Evolutionary conservation across 2,888 invertebrate genomes (phyloP).

Genomic region (Drosophila merina): DNA sequence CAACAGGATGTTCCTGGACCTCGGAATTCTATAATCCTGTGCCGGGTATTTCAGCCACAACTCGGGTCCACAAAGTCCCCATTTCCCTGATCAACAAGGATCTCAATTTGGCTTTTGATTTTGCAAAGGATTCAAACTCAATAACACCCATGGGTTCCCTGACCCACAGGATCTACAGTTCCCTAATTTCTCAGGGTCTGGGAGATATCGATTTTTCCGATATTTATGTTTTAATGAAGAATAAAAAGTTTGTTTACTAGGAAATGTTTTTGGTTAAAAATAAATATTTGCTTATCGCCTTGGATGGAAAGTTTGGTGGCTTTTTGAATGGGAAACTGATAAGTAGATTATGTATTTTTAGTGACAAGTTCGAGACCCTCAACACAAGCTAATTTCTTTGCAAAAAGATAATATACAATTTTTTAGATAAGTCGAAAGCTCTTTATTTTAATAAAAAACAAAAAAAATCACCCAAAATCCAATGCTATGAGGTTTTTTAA

Average conservation of each 20-base stretch:
- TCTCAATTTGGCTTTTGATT: slow-evolving; percentile 94
- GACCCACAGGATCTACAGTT: slow-evolving; percentile 95
- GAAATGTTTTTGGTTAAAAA: slow-evolving; percentile 17
- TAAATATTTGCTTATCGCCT: slow-evolving; percentile 17
- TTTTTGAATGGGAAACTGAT: slow-evolving; percentile 40
- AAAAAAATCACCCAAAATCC: slow-evolving; percentile 31
- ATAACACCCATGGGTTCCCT: slow-evolving; percentile 94
- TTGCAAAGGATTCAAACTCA: slow-evolving; percentile 90
- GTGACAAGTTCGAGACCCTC: background rate
- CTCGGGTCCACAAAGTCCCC: slow-evolving; percentile 94
- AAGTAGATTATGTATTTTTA: slow-evolving; percentile 29
- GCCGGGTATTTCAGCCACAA: slow-evolving; percentile 93
- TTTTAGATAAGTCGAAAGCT: slow-evolving; percentile 44
- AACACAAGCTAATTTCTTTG: background rate
- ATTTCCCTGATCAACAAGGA: slow-evolving; percentile 96
- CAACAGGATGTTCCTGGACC: slow-evolving; percentile 97
- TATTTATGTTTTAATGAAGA: slow-evolving; percentile 92
- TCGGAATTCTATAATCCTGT: slow-evolving; percentile 98
- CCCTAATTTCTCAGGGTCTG: slow-evolving; percentile 90
- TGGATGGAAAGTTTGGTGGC: slow-evolving; percentile 4
- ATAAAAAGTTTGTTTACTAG: slow-evolving; percentile 82
- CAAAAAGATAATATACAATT: background rate
- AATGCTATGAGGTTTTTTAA: background rate
- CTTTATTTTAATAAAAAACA: slow-evolving; percentile 20
- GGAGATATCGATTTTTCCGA: slow-evolving; percentile 96